Evolutionary conservation across 2,888 invertebrate genomes (phyloP).

Genomic region (Volucella inanis): DNA sequence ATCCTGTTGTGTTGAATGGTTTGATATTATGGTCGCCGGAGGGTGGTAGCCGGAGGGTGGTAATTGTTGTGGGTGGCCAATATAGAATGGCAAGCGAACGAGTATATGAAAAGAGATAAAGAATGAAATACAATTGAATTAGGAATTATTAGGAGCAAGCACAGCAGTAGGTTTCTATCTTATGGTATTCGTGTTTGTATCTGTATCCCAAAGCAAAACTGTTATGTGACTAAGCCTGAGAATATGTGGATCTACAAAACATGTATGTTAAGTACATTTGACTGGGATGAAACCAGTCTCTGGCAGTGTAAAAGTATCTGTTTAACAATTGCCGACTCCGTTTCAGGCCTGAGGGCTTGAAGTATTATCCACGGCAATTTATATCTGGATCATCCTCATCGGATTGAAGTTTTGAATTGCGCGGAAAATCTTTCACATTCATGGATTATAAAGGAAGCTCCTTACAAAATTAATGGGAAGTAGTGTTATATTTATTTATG

Average conservation of each 20-base stretch:
- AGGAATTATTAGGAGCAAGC: slow-evolving; percentile 22
- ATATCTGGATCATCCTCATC: neutral
- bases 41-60: too few relatives aligned
- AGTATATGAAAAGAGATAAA: slow-evolving; percentile 31
- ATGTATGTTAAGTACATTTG: too few relatives aligned
- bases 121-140: slow-evolving; percentile 42
- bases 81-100: neutral
- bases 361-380: neutral
- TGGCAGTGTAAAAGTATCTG: too few relatives aligned
- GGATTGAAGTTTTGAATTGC: slow-evolving; percentile 4
- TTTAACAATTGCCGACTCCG: too few relatives aligned
- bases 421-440: slow-evolving; percentile 15
- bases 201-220: too few relatives aligned
- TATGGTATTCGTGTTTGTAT: too few relatives aligned
- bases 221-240: too few relatives aligned
- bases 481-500: neutral
- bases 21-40: too few relatives aligned
- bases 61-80: neutral
- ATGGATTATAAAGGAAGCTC: slow-evolving; percentile 16
- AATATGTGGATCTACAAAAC: too few relatives aligned
- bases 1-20: slow-evolving; percentile 84
- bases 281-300: too few relatives aligned
- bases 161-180: neutral
- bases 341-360: neutral
- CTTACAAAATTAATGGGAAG: slow-evolving; percentile 17